Evolutionary conservation across 2,888 invertebrate species (phyloP).

Genomic region (Cephus pulcher): DNA sequence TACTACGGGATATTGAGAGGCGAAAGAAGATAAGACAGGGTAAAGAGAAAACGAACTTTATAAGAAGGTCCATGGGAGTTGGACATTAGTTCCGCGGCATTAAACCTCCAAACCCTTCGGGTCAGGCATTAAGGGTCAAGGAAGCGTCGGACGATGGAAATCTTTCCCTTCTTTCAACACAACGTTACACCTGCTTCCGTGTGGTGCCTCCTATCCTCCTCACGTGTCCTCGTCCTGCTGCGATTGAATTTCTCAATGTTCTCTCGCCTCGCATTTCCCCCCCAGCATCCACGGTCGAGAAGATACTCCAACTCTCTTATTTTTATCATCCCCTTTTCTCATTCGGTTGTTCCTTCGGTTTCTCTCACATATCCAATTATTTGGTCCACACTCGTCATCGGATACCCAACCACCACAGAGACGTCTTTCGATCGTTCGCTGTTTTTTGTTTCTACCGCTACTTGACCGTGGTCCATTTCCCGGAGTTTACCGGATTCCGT

Average conservation of each 20-base stretch:
- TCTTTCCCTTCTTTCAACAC: neutral
- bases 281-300: neutral
- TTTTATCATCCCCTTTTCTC: conserved; percentile 3
- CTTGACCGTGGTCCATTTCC: neutral
- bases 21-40: conserved; percentile 30
- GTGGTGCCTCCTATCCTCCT: neutral
- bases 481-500: neutral
- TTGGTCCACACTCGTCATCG: conserved; percentile 8
- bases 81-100: conserved; percentile 37
- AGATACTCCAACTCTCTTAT: neutral
- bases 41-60: conserved; percentile 39
- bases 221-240: neutral
- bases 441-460: neutral
- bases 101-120: conserved; percentile 13
- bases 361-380: neutral
- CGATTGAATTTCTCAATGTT: neutral
- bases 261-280: neutral
- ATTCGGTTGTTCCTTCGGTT: neutral
- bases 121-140: conserved; percentile 5
- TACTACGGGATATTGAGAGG: neutral
- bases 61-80: conserved; percentile 20
- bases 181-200: neutral
- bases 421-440: neutral
- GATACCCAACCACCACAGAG: neutral
- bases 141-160: neutral